phyloP scores from a whole-genome alignment of 2,113 vertebrate species.

The Plotosus lineatus region DNA sequence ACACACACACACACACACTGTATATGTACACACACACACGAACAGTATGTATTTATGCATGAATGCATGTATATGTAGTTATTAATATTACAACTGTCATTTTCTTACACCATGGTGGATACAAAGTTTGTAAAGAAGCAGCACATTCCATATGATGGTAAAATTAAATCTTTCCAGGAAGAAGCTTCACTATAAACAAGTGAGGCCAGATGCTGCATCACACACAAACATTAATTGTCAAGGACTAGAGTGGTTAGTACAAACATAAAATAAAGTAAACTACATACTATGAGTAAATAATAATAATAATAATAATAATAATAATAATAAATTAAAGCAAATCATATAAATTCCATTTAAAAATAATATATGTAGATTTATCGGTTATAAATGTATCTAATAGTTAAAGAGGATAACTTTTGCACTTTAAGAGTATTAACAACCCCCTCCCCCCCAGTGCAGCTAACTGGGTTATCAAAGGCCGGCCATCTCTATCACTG shows the following conservation, averaged over 20 bases:
- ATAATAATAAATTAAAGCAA: constrained; percentile 54
- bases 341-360: background rate
- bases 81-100: background rate
- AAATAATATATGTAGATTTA: background rate
- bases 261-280: constrained; percentile 62
- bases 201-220: constrained; percentile 33
- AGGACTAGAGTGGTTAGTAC: constrained; percentile 70
- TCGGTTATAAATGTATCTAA: background rate
- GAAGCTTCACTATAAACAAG: background rate
- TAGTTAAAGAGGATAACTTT: background rate
- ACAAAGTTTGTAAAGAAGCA: constrained; percentile 52
- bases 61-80: too few species aligned
- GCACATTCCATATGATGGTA: constrained; percentile 7
- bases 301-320: constrained; percentile 47
- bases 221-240: constrained; percentile 53
- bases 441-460: too few species aligned
- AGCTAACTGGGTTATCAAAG: too few species aligned
- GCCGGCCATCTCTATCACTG: too few species aligned
- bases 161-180: background rate
- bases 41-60: too few species aligned
- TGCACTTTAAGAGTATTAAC: background rate
- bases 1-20: too few species aligned
- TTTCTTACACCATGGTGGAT: constrained; percentile 53
- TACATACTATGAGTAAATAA: constrained; percentile 54
- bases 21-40: too few species aligned